phyloP scores from a whole-genome alignment of 2,797 vertebrate genomes.

The Limnodromus scolopaceus region DNA sequence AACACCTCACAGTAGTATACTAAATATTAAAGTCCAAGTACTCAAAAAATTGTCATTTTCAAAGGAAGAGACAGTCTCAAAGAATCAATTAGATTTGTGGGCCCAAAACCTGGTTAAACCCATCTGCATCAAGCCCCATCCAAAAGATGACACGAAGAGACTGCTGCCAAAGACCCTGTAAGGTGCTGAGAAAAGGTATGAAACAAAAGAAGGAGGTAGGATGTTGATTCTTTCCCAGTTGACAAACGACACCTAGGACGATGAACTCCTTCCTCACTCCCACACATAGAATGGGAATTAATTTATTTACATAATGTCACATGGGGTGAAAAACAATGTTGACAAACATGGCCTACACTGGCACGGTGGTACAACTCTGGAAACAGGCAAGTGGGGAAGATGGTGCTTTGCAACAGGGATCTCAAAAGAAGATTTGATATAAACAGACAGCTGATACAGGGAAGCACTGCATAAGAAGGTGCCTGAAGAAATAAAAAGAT shows the following conservation, averaged over 20 bases:
- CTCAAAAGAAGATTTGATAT: background rate
- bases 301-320: background rate
- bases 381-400: background rate
- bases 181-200: background rate
- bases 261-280: background rate
- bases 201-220: background rate
- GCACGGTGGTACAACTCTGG: background rate
- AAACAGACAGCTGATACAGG: background rate
- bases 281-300: background rate
- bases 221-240: background rate
- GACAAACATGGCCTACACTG: background rate
- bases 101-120: background rate
- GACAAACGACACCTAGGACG: background rate
- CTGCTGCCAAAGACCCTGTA: background rate
- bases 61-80: background rate
- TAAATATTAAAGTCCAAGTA: background rate
- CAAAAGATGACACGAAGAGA: background rate
- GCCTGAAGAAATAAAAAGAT: background rate
- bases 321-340: background rate
- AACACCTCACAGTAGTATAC: background rate
- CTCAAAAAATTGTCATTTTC: background rate
- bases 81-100: background rate
- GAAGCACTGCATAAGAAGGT: background rate
- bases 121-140: background rate
- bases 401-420: background rate